phyloP scores from a whole-genome alignment of 1,140 invertebrate species.

The Caenorhabditis tropicalis region DNA sequence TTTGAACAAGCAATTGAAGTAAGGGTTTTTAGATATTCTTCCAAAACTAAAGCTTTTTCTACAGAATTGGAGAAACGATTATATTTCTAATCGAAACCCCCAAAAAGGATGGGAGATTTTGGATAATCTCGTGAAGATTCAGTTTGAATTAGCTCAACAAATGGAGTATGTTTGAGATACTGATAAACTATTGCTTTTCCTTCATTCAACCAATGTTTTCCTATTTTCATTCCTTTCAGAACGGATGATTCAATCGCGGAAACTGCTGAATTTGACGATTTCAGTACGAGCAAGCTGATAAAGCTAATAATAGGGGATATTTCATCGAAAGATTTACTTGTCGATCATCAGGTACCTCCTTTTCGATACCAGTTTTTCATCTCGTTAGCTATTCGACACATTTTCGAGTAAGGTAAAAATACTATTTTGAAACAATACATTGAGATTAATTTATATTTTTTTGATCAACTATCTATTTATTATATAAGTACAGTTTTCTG shows the following conservation, averaged over 20 bases:
- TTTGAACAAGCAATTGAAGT: slow-evolving; percentile 6
- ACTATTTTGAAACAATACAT: too few relatives aligned
- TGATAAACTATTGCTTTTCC: too few relatives aligned
- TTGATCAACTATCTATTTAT: too few relatives aligned
- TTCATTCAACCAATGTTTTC: too few relatives aligned
- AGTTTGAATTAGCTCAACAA: not conserved
- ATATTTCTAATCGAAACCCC: not conserved
- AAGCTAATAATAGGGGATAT: slow-evolving; percentile 6
- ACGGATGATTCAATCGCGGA: not conserved
- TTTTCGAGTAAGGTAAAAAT: too few relatives aligned
- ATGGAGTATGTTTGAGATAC: not conserved
- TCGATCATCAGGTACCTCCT: not conserved
- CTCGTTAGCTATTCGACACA: too few relatives aligned
- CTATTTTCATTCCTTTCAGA: not conserved
- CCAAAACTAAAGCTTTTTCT: not conserved
- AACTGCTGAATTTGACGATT: not conserved
- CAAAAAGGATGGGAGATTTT: slow-evolving; percentile 22
- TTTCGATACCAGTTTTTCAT: not conserved
- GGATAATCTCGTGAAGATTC: not conserved
- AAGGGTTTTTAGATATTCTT: not conserved
- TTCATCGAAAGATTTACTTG: not conserved
- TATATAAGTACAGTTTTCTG: too few relatives aligned
- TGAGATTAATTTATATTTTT: too few relatives aligned
- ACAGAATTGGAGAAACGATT: slow-evolving; percentile 33
- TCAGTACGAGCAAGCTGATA: not conserved